A percentile compares a stretch with the other conserved stretches of the same genome.
phyloP scores from a whole-genome alignment of 2,113 vertebrate genomes.

The Panthera tigris region DNA sequence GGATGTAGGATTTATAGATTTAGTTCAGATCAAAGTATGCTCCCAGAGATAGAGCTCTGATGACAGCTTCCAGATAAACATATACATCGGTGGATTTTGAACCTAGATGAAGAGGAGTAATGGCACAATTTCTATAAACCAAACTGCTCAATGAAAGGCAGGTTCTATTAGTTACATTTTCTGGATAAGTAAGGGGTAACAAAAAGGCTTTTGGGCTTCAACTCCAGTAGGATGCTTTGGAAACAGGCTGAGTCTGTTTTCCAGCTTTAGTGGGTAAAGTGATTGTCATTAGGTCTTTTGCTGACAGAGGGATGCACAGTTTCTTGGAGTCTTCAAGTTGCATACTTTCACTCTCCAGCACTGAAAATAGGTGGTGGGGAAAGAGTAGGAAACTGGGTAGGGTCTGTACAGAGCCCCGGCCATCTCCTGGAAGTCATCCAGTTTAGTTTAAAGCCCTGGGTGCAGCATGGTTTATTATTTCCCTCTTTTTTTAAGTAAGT shows the following conservation, averaged over 20 bases:
- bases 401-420: background rate
- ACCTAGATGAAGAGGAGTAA: background rate
- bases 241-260: background rate
- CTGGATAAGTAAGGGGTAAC: background rate
- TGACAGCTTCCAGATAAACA: conserved; percentile 28
- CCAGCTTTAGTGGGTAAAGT: background rate
- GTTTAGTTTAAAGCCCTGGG: conserved; percentile 1
- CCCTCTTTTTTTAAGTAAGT: background rate
- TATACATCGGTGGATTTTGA: background rate
- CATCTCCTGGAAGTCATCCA: background rate
- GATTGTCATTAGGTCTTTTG: background rate
- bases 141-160: background rate
- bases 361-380: background rate
- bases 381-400: background rate
- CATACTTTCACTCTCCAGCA: background rate
- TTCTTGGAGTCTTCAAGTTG: background rate
- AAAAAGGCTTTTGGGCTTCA: background rate
- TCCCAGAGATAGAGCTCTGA: background rate
- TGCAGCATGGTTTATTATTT: background rate
- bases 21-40: conserved; percentile 16
- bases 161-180: background rate
- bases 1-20: conserved; percentile 38
- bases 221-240: background rate
- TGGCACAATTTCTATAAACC: background rate
- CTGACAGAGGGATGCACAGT: background rate